Percentiles rank a stretch among this genome's conserved stretches.
phyloP scores from a whole-genome alignment of 1,140 invertebrate species.

The Plodia interpunctella region DNA sequence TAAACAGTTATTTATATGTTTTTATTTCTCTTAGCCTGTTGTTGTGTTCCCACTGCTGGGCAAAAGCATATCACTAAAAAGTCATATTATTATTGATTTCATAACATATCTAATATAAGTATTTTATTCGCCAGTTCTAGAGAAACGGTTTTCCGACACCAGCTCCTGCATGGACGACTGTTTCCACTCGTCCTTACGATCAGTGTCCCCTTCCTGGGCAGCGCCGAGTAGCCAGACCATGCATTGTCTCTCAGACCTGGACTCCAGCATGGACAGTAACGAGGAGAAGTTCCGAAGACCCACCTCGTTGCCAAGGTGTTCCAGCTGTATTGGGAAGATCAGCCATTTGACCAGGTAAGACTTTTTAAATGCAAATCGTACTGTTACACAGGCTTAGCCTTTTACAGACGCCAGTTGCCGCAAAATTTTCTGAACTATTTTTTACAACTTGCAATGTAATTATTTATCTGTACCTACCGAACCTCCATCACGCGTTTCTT shows the following conservation, averaged over 20 bases:
- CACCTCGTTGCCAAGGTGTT: slow-evolving; percentile 80
- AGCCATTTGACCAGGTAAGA: slow-evolving; percentile 78
- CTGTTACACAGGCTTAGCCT: too few species aligned
- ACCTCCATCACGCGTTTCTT: too few species aligned
- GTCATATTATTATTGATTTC: too few species aligned
- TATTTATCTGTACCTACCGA: too few species aligned
- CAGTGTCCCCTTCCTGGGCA: slow-evolving; percentile 58
- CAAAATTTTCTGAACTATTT: too few species aligned
- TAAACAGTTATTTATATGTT: too few species aligned
- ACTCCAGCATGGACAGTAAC: slow-evolving; percentile 50
- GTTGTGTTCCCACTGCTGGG: too few species aligned
- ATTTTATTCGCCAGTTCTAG: slow-evolving; percentile 40
- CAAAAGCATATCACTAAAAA: not conserved
- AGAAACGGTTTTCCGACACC: slow-evolving; percentile 65
- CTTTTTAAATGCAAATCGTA: too few species aligned
- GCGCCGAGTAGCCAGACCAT: slow-evolving; percentile 58
- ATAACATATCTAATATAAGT: not conserved
- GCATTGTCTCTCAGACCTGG: slow-evolving; percentile 65
- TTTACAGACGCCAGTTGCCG: too few species aligned
- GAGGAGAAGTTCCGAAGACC: slow-evolving; percentile 57
- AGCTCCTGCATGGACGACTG: slow-evolving; percentile 61
- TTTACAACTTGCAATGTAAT: too few species aligned
- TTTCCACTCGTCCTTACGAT: slow-evolving; percentile 54
- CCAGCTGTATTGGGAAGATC: slow-evolving; percentile 87
- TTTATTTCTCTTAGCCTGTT: too few species aligned